A percentile compares a stretch with the other conserved stretches of the same genome.
These are phyloP conservation scores for Actinemys pallida DNA, from an alignment of 2,113 vertebrate species.

Conservation along the genomic window DNA sequence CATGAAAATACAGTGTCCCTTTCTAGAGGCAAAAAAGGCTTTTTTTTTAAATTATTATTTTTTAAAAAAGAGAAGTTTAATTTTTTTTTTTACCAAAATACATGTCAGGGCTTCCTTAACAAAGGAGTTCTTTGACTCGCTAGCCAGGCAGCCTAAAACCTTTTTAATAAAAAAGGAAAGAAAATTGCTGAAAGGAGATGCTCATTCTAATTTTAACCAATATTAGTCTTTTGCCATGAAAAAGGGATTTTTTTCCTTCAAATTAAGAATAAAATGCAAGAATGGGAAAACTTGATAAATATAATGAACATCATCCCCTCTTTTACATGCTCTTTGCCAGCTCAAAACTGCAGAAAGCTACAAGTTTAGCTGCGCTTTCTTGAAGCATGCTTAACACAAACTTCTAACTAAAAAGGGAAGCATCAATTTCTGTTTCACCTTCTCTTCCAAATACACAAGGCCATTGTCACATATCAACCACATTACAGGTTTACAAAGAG, in stretches of 20 bases:
- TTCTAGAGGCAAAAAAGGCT: slow-evolving; percentile 82
- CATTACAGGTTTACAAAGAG: slow-evolving; percentile 75
- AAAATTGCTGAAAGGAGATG: slow-evolving; percentile 73
- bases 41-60: not conserved
- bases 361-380: slow-evolving; percentile 75
- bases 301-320: slow-evolving; percentile 76
- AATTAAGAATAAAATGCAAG: slow-evolving; percentile 75
- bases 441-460: slow-evolving; percentile 67
- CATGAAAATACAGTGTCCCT: slow-evolving; percentile 81
- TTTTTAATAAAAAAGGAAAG: slow-evolving; percentile 62
- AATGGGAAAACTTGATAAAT: slow-evolving; percentile 74
- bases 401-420: slow-evolving; percentile 71
- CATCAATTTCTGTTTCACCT: slow-evolving; percentile 65
- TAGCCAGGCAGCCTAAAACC: slow-evolving; percentile 68
- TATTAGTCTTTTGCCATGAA: slow-evolving; percentile 82
- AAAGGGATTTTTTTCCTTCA: slow-evolving; percentile 77
- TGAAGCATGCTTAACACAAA: slow-evolving; percentile 82
- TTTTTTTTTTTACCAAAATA: slow-evolving; percentile 43
- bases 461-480: slow-evolving; percentile 73
- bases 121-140: slow-evolving; percentile 64
- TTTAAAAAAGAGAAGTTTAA: slow-evolving; percentile 44
- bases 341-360: slow-evolving; percentile 79
- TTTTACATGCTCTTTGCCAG: slow-evolving; percentile 82
- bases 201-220: slow-evolving; percentile 70
- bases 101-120: slow-evolving; percentile 63